Evolutionary conservation across 1,140 invertebrate species (phyloP), one percentile per base, ranked within the genome.

Genomic region (Drosophila tristis): DNA sequence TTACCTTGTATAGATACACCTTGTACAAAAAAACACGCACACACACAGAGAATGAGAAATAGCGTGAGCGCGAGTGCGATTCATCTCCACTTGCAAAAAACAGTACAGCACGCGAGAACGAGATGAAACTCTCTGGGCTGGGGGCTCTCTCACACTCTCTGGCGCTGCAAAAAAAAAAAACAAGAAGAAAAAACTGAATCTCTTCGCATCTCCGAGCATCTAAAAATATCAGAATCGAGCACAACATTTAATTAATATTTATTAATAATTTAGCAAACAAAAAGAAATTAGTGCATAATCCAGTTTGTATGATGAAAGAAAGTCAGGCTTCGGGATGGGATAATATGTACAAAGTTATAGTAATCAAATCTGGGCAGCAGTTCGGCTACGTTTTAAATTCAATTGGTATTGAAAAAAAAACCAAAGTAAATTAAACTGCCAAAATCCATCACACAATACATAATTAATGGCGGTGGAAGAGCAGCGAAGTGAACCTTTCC

Each of bases 361-460:
- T 35, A 35, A 35, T 11, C 9, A 35, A 11, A 35, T 35, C 4
- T 11, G 31, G 31, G 3, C 9, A 11, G 9, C 9, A 13, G 11
- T 39, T 39, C 6, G 13, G 29, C 74, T 49, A 13, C 42, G 61
- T 81, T 78, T 81, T 68, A 74, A 78, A 78, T 81, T 82, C 59
- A 81, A 81, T 81, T 82, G 74, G 57, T 3, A 23, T 23, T 11
- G 11, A 1, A 35, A 39, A 64, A 25, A 25, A 25, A 25, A 25
- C 23, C 57, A 47, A 44, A 49, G 61, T n/a, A 56, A 72, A 70
- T 68, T 44, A 54, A 73, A 61, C 44, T 65, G 71, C 39, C 60
- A 63, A 57, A 55, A 39, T 8, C 13, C 50, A 39, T 39, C 31
- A 35, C 31, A 35, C 31, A 35, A 31, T 51, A 31, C n/a, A 53